Evolutionary conservation across 2,113 vertebrate genomes (phyloP).

Genomic region (Brachyhypopomus gauderio): DNA sequence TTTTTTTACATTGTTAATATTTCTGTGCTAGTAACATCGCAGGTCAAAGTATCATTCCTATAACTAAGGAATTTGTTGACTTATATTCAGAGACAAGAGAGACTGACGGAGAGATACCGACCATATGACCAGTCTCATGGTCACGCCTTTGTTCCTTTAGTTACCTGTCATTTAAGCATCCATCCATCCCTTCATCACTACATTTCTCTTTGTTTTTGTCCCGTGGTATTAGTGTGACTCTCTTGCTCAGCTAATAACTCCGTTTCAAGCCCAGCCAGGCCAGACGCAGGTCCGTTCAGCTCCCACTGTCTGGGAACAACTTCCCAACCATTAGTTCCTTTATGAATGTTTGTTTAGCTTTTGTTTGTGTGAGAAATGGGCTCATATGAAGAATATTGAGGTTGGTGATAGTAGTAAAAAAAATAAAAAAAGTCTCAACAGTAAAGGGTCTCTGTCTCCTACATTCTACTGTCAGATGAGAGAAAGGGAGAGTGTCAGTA

Average conservation of each 20-base stretch:
- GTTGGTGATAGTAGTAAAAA: constrained; percentile 63
- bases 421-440: constrained; percentile 66
- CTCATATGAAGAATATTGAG: constrained; percentile 71
- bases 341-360: constrained; percentile 50
- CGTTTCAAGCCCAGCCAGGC: neutral
- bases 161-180: constrained; percentile 65
- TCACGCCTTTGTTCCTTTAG: constrained; percentile 63
- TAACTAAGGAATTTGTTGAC: constrained; percentile 76
- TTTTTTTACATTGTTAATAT: constrained; percentile 76
- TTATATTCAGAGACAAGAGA: constrained; percentile 66
- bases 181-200: constrained; percentile 47
- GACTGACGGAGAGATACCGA: constrained; percentile 40
- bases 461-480: constrained; percentile 99
- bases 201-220: constrained; percentile 24
- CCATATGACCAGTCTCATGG: constrained; percentile 68
- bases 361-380: constrained; percentile 53
- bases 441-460: constrained; percentile 80
- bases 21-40: constrained; percentile 70
- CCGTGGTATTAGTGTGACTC: constrained; percentile 16
- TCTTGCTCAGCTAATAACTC: constrained; percentile 43
- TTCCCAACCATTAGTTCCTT: constrained; percentile 20
- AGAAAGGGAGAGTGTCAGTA: constrained; percentile 55
- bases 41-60: constrained; percentile 72
- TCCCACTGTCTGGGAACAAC: neutral
- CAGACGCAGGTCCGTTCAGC: neutral